Evolutionary conservation across 2,113 vertebrate genomes (phyloP), one percentile per base, ranked within the genome.

Genomic region (Gyps fulvus): DNA sequence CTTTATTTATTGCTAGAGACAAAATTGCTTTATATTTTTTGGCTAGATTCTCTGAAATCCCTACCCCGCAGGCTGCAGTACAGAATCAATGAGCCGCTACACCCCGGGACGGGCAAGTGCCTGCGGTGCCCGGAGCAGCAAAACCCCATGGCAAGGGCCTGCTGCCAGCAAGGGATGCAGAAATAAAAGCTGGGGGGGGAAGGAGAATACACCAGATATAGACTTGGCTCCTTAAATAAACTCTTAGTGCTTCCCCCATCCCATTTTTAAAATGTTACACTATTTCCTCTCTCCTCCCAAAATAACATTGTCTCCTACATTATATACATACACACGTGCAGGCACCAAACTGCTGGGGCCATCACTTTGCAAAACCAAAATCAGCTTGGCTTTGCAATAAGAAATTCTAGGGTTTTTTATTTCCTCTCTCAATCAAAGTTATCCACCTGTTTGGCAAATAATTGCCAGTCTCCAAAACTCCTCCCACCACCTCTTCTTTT

Each of bases 291-390:
- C 74, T 49, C 47, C 67, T 69, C 42, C 49, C 47, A 16, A 50
- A 50, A 62, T 20, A 49, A 57, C 0, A 0, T 3, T 5, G 22
- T 38, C 42, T 69, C 36, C 34, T 21, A 13, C 9, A 0, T 26
- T 4, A 9, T 8, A 9, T 10, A 7, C 3, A 0, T 8, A 15
- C 0, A 31, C 34, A 32, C 1, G 0, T 3, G 12, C 3, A 34
- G 10, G 20, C 79, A 26, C 34, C 29, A 17, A 65, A 10, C 19
- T 29, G 31, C 50, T 23, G 59, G 16, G 66, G 52, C 31, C 66
- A 25, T 14, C 23, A 0, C 72, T 63, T 55, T 2, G 10, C 36
- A 45, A 58, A 58, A 3, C 15, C 57, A 8, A 12, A 27, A 76
- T 27, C 21, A 50, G 27, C 55, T 76, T 54, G 11, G 22, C 21